These are phyloP conservation scores for Papilio elwesi DNA, from an alignment of 2,888 invertebrate genomes.

Conservation along the genomic window DNA sequence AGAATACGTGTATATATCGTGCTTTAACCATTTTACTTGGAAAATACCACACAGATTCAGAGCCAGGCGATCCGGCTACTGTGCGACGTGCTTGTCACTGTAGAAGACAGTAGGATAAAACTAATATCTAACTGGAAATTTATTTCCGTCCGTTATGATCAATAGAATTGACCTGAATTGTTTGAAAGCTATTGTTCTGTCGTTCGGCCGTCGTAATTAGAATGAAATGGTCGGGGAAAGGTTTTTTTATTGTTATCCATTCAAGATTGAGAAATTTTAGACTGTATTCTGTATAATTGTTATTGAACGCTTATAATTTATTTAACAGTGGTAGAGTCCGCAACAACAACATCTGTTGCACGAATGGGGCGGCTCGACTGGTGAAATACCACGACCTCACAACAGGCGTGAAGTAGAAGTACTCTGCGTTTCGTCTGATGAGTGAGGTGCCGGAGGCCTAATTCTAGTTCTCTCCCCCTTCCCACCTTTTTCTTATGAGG, in stretches of 20 bases:
- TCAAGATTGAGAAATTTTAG: not conserved
- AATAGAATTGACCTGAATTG: constrained; percentile 12
- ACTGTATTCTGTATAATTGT: not conserved
- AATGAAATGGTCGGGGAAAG: constrained; percentile 2
- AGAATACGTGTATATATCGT: not conserved
- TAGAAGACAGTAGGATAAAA: not conserved
- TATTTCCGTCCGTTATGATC: constrained; percentile 16
- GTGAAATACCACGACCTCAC: too few species aligned
- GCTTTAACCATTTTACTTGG: not conserved
- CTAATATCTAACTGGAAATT: not conserved
- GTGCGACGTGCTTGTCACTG: not conserved
- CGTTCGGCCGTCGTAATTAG: not conserved
- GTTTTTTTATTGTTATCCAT: not conserved
- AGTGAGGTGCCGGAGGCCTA: too few species aligned
- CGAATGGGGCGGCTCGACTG: too few species aligned
- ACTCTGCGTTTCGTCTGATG: too few species aligned
- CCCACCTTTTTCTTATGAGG: too few species aligned
- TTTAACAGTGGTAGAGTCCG: too few species aligned
- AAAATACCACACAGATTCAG: not conserved
- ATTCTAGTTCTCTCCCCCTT: too few species aligned
- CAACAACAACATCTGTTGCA: too few species aligned
- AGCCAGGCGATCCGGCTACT: not conserved
- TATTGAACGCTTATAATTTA: too few species aligned
- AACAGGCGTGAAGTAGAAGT: too few species aligned
- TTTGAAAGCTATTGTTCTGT: constrained; percentile 12